Base-by-base conservation (phyloP, 2,113 vertebrate species). In the Ptilorrhoa leucosticta region DNA sequence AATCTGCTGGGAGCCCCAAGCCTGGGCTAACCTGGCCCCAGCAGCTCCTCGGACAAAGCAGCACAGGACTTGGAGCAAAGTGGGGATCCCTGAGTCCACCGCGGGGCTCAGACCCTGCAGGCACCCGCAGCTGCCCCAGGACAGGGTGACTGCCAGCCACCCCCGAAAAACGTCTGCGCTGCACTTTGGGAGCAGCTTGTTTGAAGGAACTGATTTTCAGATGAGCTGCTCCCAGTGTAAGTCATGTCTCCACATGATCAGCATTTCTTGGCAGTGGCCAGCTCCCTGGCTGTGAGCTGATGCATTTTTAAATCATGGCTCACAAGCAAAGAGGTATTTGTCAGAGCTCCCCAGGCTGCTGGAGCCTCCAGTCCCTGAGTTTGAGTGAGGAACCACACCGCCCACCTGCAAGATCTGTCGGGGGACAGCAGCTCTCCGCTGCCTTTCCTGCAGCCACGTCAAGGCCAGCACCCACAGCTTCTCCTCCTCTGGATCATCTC, bases 221-320 rank as follows among this genome's bases (percentile, higher is more conserved):
- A 89, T 24, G 85, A 95, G 85, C 42, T 60, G 13, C 81, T 75
- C 11, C 1, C 0, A 0, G 10, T 33, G 11, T 37, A 94, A 68
- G 79, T 96, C 95, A 45, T 93, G 93, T 90, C 88, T 91, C 85
- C 85, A 83, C 92, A 96, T 19, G 94, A 96, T 14, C 4, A 97
- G 53, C 73, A 50, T 83, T 93, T 93, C 90, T 90, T 96, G 96
- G 94, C 94, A 85, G 27, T 57, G 7, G 1, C 61, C 78, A 65
- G 75, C 40, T 80, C 71, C 63, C 88, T 69, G 88, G 66, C 95
- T 95, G 85, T 6, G 7, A 80, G 94, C 71, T 72, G 90, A 72
- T 77, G 88, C 70, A 53, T 83, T 91, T 85, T 77, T 48, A 79
- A 30, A 76, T 27, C 37, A 26, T 6, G 31, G 73, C 53, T 93